Base-by-base conservation (phyloP, 30 jellyfish, hydroid and myxozoan genomes). In the Hydra vulgaris region DNA sequence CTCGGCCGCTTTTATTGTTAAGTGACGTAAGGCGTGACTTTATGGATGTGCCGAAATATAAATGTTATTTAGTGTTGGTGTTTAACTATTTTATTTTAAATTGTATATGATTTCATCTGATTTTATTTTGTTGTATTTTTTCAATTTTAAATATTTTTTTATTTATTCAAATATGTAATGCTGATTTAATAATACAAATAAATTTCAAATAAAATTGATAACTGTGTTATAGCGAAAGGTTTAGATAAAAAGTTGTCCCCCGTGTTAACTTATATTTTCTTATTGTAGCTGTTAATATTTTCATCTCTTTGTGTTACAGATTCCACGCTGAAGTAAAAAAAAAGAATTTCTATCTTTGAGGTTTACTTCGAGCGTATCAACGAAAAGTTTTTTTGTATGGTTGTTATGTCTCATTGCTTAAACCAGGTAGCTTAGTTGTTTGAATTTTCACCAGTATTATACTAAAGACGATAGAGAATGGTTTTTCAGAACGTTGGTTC, bases 381-480 rank as follows among this genome's bases (percentile, higher is more conserved):
- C 26, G 15, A 3, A 69, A 19, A 69, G 26, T 69, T 69, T 69
- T 69, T 8, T 69, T 69, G 76, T 69, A 54, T 78, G 94, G 81
- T 78, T 88, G 96, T 81, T 86, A 88, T 88, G 96, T 88, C 96
- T 81, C 69, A 88, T 83, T 52, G 87, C 84, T 88, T 88, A 85
- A 86, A 88, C 85, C 96, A 88, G 94, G 96, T 88, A 79, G 67
- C 61, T 40, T 40, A n/a, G 61, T 40, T 40, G 61, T 40, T 40
- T 12, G 61, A 40, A 3, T 40, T 3, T 40, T 12, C 61, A 3
- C 8, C 12, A 12, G 5, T 3, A 3, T 40, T 3, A 40, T 40
- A 40, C 5, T 12, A 40, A 40, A 40, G 12, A 40, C 8, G 61
- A 40, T 3, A 5, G 5, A 40, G 61, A 40, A 3, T 40, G 12